Conservation (phyloP, 2,888 invertebrate genomes). For the Nymphalis polychloros region DNA sequence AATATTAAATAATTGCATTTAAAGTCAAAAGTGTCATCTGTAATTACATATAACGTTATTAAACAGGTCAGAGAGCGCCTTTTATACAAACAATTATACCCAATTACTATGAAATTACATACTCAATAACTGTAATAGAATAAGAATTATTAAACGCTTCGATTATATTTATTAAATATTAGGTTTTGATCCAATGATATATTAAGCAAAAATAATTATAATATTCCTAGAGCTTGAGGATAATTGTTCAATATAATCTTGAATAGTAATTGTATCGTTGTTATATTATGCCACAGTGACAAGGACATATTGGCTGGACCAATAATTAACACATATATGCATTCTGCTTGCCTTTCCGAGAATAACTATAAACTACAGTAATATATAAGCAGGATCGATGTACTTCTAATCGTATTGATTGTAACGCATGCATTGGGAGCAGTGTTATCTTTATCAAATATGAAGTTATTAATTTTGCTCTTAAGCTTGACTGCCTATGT, state of each 20-base stretch:
- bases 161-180: too few relatives aligned
- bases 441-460: slow-evolving; percentile 14
- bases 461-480: slow-evolving; percentile 35
- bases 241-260: slow-evolving; percentile 7
- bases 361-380: slow-evolving; percentile 31
- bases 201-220: slow-evolving; percentile 1
- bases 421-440: background rate
- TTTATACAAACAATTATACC: too few relatives aligned
- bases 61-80: too few relatives aligned
- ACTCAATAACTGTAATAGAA: too few relatives aligned
- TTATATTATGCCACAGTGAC: slow-evolving; percentile 18
- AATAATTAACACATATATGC: slow-evolving; percentile 37
- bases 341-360: slow-evolving; percentile 40
- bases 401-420: slow-evolving; percentile 34
- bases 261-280: slow-evolving; percentile 11
- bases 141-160: too few relatives aligned
- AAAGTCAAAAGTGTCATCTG: background rate
- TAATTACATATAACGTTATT: too few relatives aligned
- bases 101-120: too few relatives aligned
- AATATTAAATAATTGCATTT: background rate
- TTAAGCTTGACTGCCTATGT: slow-evolving; percentile 52
- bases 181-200: too few relatives aligned
- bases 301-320: slow-evolving; percentile 34
- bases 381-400: slow-evolving; percentile 32
- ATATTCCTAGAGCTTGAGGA: slow-evolving; percentile 12